These are phyloP conservation scores for Sphaerophoria taeniata DNA, from an alignment of 2,888 invertebrate species.

Conservation along the genomic window DNA sequence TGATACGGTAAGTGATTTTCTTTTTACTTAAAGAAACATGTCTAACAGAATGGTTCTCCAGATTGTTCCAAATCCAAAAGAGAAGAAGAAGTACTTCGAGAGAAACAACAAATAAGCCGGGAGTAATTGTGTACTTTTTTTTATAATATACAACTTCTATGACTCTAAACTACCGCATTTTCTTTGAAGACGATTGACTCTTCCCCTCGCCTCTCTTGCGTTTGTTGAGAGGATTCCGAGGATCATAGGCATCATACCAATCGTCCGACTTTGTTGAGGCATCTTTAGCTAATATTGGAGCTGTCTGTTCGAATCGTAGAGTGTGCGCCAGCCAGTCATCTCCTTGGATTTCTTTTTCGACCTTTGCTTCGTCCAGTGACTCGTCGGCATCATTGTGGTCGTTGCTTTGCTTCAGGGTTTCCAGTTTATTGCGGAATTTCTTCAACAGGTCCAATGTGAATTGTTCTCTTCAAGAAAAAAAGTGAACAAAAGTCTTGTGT, in stretches of 20 bases:
- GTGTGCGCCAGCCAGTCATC: conserved; percentile 82
- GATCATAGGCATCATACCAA: conserved; percentile 98
- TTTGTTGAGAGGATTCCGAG: conserved; percentile 96
- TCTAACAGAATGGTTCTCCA: conserved; percentile 83
- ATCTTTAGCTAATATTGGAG: conserved; percentile 91
- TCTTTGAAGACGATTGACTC: conserved; percentile 85
- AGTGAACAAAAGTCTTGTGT: not conserved
- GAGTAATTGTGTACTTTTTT: conserved; percentile 19
- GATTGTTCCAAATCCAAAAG: conserved; percentile 92
- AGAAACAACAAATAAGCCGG: conserved; percentile 82
- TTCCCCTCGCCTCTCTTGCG: conserved; percentile 87
- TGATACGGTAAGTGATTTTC: conserved; percentile 89
- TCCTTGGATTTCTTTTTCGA: conserved; percentile 80
- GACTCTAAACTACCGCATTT: conserved; percentile 30
- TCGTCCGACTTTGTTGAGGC: conserved; percentile 96
- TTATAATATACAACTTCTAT: conserved; percentile 30
- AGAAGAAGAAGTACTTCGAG: conserved; percentile 91
- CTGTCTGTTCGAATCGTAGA: conserved; percentile 86
- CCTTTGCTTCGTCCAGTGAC: conserved; percentile 45
- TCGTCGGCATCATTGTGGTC: conserved; percentile 80
- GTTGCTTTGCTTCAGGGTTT: conserved; percentile 86
- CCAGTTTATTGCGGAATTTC: conserved; percentile 92
- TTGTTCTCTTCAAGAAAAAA: conserved; percentile 84
- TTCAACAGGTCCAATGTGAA: conserved; percentile 91
- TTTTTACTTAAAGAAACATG: not conserved